Percentiles rank a stretch among this genome's conserved stretches.
Conservation (phyloP, 92 coral and sea anemone genomes). For the Epizoanthus stellaris region DNA sequence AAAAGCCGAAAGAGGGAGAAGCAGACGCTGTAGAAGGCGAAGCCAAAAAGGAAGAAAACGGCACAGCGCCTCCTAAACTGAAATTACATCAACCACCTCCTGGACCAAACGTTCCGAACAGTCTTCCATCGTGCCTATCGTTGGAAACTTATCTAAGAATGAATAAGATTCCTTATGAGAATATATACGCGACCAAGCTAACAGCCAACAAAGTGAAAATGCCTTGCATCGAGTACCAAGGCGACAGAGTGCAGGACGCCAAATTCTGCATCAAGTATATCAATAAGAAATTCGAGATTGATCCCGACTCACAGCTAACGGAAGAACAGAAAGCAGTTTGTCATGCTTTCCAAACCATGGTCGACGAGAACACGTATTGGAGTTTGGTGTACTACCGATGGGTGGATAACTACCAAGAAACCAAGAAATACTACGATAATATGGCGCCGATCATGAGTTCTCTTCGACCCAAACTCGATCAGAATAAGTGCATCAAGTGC, state of each 20-base stretch:
- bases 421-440: constrained; percentile 96
- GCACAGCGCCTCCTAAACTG: constrained; percentile 81
- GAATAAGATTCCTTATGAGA: constrained; percentile 93
- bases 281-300: constrained; percentile 87
- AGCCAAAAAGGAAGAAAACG: constrained; percentile 86
- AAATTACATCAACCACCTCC: constrained; percentile 93
- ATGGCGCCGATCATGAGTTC: constrained; percentile 86
- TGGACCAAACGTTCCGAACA: constrained; percentile 72
- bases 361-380: constrained; percentile 97
- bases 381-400: constrained; percentile 96
- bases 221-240: constrained; percentile 95
- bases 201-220: constrained; percentile 88
- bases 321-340: constrained; percentile 79
- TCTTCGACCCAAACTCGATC: constrained; percentile 93
- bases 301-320: constrained; percentile 77
- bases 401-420: constrained; percentile 98
- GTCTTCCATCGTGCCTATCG: constrained; percentile 90
- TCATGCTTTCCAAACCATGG: constrained; percentile 94
- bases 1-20: constrained; percentile 84
- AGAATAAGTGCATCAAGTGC: constrained; percentile 95
- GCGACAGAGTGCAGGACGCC: constrained; percentile 91
- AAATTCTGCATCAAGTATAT: constrained; percentile 88
- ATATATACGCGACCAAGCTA: constrained; percentile 78
- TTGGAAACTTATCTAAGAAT: constrained; percentile 90
- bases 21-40: constrained; percentile 83